Evolutionary conservation across 2,888 invertebrate species (phyloP).

Genomic region (Acronicta alni): DNA sequence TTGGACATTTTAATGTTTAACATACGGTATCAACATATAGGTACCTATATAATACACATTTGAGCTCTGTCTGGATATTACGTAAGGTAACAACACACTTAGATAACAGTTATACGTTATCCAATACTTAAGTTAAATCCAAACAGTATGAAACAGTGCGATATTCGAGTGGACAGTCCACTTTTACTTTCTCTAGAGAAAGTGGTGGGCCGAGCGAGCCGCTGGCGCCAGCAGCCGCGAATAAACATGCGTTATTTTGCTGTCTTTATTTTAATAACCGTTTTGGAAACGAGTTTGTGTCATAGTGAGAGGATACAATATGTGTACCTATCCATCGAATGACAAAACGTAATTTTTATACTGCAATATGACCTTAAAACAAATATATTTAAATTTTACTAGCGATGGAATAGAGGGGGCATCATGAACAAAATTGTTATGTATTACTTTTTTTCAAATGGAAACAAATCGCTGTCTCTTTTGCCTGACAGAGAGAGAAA

Average conservation of each 20-base stretch:
- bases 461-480: too few relatives aligned
- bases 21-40: too few relatives aligned
- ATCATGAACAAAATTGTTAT: too few relatives aligned
- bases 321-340: too few relatives aligned
- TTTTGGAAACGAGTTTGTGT: background rate
- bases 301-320: too few relatives aligned
- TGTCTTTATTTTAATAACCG: slow-evolving; percentile 3
- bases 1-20: too few relatives aligned
- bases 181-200: slow-evolving; percentile 59
- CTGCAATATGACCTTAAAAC: background rate
- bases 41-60: slow-evolving; percentile 4
- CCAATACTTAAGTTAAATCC: slow-evolving; percentile 22
- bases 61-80: slow-evolving; percentile 19
- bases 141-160: slow-evolving; percentile 41
- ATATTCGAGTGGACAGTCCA: slow-evolving; percentile 51
- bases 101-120: slow-evolving; percentile 36
- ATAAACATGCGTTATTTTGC: slow-evolving; percentile 18
- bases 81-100: slow-evolving; percentile 32
- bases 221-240: slow-evolving; percentile 24
- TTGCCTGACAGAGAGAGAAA: too few relatives aligned
- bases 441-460: too few relatives aligned
- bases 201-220: slow-evolving; percentile 36
- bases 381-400: too few relatives aligned
- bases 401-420: too few relatives aligned
- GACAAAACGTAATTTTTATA: background rate